A percentile compares a stretch with the other conserved stretches of the same genome.
Conservation (phyloP, 2,797 vertebrate species). For the Avahi laniger region DNA sequence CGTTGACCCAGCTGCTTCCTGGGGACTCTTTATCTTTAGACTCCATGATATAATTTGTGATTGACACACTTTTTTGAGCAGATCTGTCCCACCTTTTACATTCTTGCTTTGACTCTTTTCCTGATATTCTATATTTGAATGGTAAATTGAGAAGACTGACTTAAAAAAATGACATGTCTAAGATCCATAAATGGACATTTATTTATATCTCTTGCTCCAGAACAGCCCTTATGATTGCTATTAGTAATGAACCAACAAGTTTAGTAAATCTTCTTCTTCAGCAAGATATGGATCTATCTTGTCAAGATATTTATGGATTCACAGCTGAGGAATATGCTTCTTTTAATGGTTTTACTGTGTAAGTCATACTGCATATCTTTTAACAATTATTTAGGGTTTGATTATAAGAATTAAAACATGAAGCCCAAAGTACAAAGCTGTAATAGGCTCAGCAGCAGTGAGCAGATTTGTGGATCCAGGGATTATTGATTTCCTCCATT, state of each 20-base stretch:
- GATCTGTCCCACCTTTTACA: not conserved
- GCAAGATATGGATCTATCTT: constrained; percentile 87
- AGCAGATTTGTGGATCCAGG: too few relatives aligned
- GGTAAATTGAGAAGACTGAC: not conserved
- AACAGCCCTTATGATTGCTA: constrained; percentile 92
- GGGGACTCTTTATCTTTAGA: not conserved
- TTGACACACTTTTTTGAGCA: not conserved
- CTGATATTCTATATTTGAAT: not conserved
- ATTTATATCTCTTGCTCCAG: constrained; percentile 80
- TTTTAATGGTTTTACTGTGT: constrained; percentile 92
- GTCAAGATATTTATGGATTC: constrained; percentile 90
- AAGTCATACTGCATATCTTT: constrained; percentile 74
- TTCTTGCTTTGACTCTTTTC: not conserved
- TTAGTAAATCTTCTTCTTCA: constrained; percentile 90
- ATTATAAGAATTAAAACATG: not conserved
- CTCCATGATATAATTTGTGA: not conserved
- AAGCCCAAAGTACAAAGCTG: not conserved
- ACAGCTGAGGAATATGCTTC: constrained; percentile 93
- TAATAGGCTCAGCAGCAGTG: not conserved
- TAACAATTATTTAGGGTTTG: not conserved
- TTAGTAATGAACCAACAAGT: constrained; percentile 89
- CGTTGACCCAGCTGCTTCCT: not conserved
- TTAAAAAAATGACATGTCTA: not conserved
- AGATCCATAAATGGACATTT: not conserved
- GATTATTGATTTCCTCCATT: not conserved